A percentile compares a stretch with the other conserved stretches of the same genome.
These are phyloP conservation scores for Eublepharis macularius DNA, from an alignment of 2,113 vertebrate species.

Conservation along the genomic window DNA sequence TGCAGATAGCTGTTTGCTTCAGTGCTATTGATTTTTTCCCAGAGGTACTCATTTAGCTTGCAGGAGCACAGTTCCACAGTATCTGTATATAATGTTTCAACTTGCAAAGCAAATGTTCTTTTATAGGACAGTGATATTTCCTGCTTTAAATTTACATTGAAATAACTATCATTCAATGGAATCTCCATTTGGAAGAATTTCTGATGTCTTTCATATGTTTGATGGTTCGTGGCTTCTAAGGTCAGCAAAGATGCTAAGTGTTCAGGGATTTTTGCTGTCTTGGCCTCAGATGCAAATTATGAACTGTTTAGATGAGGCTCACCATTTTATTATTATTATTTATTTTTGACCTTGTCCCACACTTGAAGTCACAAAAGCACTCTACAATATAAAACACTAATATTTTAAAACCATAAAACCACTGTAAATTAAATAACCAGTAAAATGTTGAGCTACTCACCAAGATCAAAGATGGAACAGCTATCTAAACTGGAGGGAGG, in stretches of 20 bases:
- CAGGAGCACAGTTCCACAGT: slow-evolving; percentile 44
- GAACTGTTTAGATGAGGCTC: not conserved
- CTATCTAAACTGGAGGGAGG: too few species aligned
- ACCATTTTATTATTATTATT: not conserved
- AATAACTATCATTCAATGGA: not conserved
- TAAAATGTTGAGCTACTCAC: too few species aligned
- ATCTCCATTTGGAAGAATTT: slow-evolving; percentile 13
- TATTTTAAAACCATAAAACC: too few species aligned
- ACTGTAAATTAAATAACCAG: too few species aligned
- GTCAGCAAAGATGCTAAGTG: not conserved
- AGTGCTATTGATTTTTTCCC: slow-evolving; percentile 56
- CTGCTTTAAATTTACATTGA: slow-evolving; percentile 14
- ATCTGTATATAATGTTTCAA: slow-evolving; percentile 42
- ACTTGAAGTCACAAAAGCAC: too few species aligned
- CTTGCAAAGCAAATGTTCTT: not conserved
- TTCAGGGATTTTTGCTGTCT: not conserved
- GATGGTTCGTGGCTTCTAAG: not conserved
- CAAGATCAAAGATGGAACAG: too few species aligned
- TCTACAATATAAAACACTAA: too few species aligned
- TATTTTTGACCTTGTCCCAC: too few species aligned
- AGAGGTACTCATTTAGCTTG: slow-evolving; percentile 47
- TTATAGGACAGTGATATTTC: not conserved
- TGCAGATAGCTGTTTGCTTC: slow-evolving; percentile 59
- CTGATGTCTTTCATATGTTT: not conserved
- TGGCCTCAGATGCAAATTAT: not conserved